phyloP scores from a whole-genome alignment of 2,113 vertebrate species.

The Empidonax alnorum region DNA sequence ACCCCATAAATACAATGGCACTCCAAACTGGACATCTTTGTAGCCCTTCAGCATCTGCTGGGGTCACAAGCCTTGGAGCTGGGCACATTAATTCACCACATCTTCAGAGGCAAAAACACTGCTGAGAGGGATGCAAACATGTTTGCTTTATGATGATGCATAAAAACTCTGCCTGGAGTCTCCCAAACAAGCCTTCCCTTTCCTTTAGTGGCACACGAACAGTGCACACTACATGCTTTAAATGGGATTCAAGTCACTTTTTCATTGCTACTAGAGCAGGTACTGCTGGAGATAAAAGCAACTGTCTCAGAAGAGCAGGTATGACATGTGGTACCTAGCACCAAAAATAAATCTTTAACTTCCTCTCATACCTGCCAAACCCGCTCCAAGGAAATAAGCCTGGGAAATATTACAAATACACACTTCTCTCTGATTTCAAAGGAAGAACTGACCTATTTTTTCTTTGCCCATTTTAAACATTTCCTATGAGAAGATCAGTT shows the following conservation, averaged over 20 bases:
- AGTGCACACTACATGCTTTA: constrained; percentile 40
- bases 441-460: constrained; percentile 67
- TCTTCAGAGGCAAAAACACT: background rate
- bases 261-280: constrained; percentile 50
- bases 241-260: constrained; percentile 62
- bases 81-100: background rate
- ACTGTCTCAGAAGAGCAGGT: constrained; percentile 67
- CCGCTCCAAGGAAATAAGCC: constrained; percentile 56
- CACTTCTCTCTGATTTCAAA: constrained; percentile 64
- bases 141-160: constrained; percentile 10
- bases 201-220: constrained; percentile 48
- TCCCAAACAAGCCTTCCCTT: constrained; percentile 43
- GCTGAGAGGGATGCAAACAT: constrained; percentile 10
- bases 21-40: background rate
- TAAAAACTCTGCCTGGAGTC: constrained; percentile 42
- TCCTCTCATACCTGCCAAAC: constrained; percentile 67
- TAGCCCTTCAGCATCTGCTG: background rate
- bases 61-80: background rate
- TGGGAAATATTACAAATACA: constrained; percentile 60
- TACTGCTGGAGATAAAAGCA: constrained; percentile 70
- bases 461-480: constrained; percentile 10
- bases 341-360: constrained; percentile 75
- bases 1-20: background rate
- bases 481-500: constrained; percentile 44
- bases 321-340: constrained; percentile 68